Evolutionary conservation across 2,888 invertebrate genomes (phyloP).

Genomic region (Cremastinae sp.): DNA sequence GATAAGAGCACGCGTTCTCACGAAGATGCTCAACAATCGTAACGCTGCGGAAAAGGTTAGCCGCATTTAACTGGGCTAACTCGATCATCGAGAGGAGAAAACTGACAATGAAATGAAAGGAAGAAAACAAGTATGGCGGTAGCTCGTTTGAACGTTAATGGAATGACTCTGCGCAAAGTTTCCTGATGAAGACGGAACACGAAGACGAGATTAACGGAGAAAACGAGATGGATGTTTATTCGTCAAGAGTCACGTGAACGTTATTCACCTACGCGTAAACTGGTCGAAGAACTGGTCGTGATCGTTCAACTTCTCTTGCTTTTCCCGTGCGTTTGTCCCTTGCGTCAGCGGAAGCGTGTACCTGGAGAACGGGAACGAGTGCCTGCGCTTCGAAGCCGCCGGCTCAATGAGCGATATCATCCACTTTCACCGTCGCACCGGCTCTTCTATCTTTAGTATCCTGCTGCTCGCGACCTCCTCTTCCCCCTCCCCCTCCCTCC

Average conservation of each 20-base stretch:
- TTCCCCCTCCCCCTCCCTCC: not conserved
- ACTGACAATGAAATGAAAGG: slow-evolving; percentile 11
- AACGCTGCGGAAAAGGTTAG: slow-evolving; percentile 18
- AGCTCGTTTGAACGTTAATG: slow-evolving; percentile 17
- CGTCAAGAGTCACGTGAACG: slow-evolving; percentile 15
- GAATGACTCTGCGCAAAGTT: slow-evolving; percentile 16
- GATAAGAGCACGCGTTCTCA: slow-evolving; percentile 32
- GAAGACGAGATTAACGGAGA: slow-evolving; percentile 30
- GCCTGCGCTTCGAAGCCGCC: slow-evolving; percentile 16
- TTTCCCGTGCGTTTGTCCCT: slow-evolving; percentile 29
- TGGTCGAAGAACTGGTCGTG: not conserved
- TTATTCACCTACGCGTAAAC: slow-evolving; percentile 41
- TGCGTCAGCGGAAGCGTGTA: slow-evolving; percentile 62
- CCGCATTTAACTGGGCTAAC: slow-evolving; percentile 20
- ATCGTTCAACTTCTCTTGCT: slow-evolving; percentile 9
- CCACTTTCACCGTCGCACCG: slow-evolving; percentile 61
- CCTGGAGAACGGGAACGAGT: slow-evolving; percentile 41
- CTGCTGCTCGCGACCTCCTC: not conserved
- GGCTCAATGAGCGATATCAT: slow-evolving; percentile 59
- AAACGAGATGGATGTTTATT: not conserved
- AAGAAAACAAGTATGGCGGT: slow-evolving; percentile 1
- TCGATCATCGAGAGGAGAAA: slow-evolving; percentile 1
- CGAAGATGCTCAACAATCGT: slow-evolving; percentile 31
- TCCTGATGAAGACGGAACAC: slow-evolving; percentile 18
- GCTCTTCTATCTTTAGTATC: slow-evolving; percentile 30